phyloP scores from a whole-genome alignment of 2,113 vertebrate species.

The Bothrops jararaca region DNA sequence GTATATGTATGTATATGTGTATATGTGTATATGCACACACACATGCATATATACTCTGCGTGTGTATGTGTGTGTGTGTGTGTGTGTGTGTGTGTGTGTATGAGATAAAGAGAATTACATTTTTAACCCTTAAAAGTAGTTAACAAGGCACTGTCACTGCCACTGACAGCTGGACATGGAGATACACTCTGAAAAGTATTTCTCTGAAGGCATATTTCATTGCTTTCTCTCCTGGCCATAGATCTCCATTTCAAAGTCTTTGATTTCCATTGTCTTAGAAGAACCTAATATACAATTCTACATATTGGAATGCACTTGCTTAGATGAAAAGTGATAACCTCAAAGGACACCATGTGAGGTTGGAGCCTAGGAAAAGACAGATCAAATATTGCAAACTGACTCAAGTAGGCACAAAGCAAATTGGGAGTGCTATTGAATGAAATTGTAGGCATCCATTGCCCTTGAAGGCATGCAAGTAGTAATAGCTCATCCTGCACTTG shows the following conservation, averaged over 20 bases:
- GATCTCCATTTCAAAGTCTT: neutral
- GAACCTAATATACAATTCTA: constrained; percentile 11
- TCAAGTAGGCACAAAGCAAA: constrained; percentile 20
- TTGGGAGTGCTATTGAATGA: constrained; percentile 1
- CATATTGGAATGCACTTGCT: neutral
- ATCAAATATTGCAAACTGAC: constrained; percentile 11
- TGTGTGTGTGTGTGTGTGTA: no score
- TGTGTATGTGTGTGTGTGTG: no score
- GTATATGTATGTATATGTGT: no score
- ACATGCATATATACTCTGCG: no score
- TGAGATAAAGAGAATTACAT: neutral
- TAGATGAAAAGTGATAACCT: constrained; percentile 35
- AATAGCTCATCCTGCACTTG: constrained; percentile 22
- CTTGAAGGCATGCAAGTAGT: constrained; percentile 29
- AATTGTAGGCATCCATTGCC: constrained; percentile 24
- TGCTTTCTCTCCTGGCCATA: neutral
- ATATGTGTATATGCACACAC: no score
- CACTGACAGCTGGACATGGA: neutral
- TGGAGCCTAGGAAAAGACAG: neutral
- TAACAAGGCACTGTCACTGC: neutral
- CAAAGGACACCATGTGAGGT: constrained; percentile 11
- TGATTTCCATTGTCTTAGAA: constrained; percentile 11
- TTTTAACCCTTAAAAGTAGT: neutral
- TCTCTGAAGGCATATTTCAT: neutral
- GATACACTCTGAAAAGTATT: neutral